phyloP scores from a whole-genome alignment of 2,113 vertebrate genomes.

The Pavo muticus region DNA sequence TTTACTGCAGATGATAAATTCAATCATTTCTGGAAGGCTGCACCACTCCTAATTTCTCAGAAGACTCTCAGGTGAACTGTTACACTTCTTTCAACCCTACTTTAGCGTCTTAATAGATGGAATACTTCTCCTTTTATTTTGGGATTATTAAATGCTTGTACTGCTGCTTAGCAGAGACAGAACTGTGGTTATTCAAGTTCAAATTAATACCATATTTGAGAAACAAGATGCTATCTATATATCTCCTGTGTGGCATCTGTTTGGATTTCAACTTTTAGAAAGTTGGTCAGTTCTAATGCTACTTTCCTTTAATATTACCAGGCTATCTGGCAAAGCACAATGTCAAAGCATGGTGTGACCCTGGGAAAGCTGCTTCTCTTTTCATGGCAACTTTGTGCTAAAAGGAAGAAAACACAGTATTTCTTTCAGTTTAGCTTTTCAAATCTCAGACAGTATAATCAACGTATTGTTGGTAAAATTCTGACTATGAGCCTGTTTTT shows the following conservation, averaged over 20 bases:
- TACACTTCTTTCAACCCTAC: not conserved
- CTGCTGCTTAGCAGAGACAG: not conserved
- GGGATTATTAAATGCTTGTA: not conserved
- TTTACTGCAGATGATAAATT: conserved; percentile 8
- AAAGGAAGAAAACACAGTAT: not conserved
- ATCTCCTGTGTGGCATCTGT: not conserved
- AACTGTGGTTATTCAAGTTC: not conserved
- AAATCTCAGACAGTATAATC: not conserved
- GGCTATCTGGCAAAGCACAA: not conserved
- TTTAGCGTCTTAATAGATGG: not conserved
- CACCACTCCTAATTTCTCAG: not conserved
- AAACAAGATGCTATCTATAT: not conserved
- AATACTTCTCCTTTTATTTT: not conserved
- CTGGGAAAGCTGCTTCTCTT: not conserved
- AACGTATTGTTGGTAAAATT: not conserved
- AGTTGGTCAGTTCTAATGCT: not conserved
- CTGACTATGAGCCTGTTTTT: not conserved
- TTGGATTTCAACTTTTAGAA: not conserved
- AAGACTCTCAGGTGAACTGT: not conserved
- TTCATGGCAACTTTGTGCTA: not conserved
- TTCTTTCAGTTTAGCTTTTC: not conserved
- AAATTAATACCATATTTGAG: not conserved
- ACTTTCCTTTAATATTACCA: not conserved
- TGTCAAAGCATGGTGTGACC: not conserved
- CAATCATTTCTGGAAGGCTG: not conserved